These are phyloP conservation scores for Serripes groenlandicus DNA, from an alignment of 2,888 invertebrate genomes.

Conservation along the genomic window DNA sequence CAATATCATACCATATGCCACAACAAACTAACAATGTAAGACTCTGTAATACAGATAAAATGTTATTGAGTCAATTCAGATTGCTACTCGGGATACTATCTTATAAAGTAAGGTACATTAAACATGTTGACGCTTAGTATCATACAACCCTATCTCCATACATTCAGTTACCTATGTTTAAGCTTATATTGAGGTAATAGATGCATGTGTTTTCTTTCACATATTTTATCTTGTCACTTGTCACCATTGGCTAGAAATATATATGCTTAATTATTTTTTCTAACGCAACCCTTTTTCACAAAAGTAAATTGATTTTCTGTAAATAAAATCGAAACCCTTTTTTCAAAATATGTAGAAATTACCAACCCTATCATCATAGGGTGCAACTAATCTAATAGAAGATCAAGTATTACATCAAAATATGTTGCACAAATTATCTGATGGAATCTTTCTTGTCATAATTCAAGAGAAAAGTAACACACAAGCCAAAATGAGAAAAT, in stretches of 20 bases:
- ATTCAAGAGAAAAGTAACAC: no score
- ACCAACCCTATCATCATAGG: no score
- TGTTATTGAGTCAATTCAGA: background rate
- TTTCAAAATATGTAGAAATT: no score
- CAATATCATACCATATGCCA: background rate
- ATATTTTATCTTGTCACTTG: conserved; percentile 24
- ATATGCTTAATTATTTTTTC: conserved; percentile 18
- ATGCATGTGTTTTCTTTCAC: background rate
- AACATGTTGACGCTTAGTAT: background rate
- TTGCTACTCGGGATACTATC: background rate
- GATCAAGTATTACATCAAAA: no score
- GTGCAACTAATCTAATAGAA: no score
- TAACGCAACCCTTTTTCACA: no score
- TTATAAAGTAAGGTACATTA: background rate
- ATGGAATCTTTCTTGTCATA: no score
- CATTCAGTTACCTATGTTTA: background rate
- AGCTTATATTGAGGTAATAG: background rate
- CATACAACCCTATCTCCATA: background rate
- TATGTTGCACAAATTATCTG: no score
- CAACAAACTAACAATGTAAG: background rate
- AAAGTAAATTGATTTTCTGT: no score
- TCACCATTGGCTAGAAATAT: conserved; percentile 12
- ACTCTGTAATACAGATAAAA: background rate
- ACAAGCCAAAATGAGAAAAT: no score
- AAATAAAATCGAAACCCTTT: no score